Base-by-base conservation (phyloP, 2,888 invertebrate genomes). In the Caenorhabditis angaria region DNA sequence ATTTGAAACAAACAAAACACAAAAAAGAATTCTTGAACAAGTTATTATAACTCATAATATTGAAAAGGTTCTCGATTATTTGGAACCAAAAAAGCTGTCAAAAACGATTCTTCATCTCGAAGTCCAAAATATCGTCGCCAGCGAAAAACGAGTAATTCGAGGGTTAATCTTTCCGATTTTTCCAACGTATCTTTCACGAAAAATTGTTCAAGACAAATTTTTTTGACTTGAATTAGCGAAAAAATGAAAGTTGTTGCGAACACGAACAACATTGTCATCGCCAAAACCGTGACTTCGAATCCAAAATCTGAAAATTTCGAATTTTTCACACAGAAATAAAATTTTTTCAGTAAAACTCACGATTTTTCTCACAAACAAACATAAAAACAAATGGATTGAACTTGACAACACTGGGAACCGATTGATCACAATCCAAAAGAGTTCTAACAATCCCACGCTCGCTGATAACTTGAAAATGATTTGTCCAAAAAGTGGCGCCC, bases 1-100 rank as follows among this genome's bases (percentile, higher is more conserved):
- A 8, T 32, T 32, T 32, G n/a, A n/a, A n/a, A n/a, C 32, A 32
- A 32, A 32, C 5, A 55, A 55, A 55, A 25, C 55, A 55, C 25
- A 10, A 12, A 27, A 28, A 55, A 53, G n/a, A n/a, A n/a, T n/a
- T n/a, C n/a, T n/a, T n/a, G n/a, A 41, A 41, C 41, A 41, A 41
- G 14, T 41, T 10, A 41, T 41, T 41, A 41, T 18, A 18, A 41
- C 8, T 41, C 41, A 41, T 41, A 41, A 41, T 41, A 41, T 14
- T 41, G 41, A 12, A 41, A 18, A 41, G 18, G 14, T 41, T 41
- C 41, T 41, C 41, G 10, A 2, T 41, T 18, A 5, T 18, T 14
- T 14, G 41, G 41, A 3, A 41, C 10, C 18, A 41, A 41, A 41
- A 41, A 12, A 12, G 14, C 41, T 18, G 10, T 41, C 41, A 12